Base-by-base conservation (phyloP, 2,888 invertebrate species). In the Eilema depressum region DNA sequence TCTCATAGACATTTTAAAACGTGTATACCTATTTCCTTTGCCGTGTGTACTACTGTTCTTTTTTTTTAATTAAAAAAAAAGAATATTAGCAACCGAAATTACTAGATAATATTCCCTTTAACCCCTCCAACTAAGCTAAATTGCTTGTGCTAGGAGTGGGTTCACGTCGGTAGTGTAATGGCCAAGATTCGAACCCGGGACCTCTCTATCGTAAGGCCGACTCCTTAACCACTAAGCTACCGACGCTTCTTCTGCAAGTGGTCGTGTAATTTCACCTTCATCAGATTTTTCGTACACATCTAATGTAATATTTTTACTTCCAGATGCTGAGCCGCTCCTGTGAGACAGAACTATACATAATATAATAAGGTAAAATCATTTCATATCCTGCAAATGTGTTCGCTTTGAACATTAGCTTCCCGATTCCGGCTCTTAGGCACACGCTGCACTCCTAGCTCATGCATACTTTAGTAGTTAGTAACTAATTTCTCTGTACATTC, bases 321-420 rank as follows among this genome's bases (percentile, higher is more conserved):
- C 67, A 67, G 68, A 69, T 63, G 61, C 33, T 63, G 56, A 56
- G 33, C 30, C n/a, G 63, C n/a, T 56, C 57, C 8, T 25, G 57
- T 23, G 65, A 64, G 59, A 10, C 26, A 26, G 11, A 26, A 17
- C 14, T 41, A 41, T 60, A 66, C 66, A 66, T 37, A 41, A 59
- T 60, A 66, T 66, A 59, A 59, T 14, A 41, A 66, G 66, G 66
- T 66, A 60, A 41, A 28, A 2, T 17, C 28, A 47, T 37, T n/a
- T 57, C 20, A 59, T 66, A 41, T 59, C 26, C 12, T 60, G 41
- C 41, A 20, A 26, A 59, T 41, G 33, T 20, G 28, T 57, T 33
- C 23, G n/a, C 66, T 57, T 30, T 57, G 25, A 66, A 12, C 25
- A 56, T 30, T 30, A 33, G 11, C 64, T 25, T 37, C 23, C 2